phyloP scores from a whole-genome alignment of 2,888 invertebrate species.

The Pelosia muscerda region DNA sequence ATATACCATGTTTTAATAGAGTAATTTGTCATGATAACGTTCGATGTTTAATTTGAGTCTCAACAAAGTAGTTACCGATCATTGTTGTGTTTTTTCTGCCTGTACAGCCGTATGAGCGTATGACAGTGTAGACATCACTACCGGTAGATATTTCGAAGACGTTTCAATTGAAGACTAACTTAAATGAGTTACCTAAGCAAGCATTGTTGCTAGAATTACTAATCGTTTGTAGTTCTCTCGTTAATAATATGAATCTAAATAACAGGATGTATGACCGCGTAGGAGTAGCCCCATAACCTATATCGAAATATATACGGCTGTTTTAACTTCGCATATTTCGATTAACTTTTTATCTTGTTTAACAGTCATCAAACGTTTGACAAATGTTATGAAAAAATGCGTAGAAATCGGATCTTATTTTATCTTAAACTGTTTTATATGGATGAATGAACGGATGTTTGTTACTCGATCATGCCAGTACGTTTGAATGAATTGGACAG shows the following conservation, averaged over 20 bases:
- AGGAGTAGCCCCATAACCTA: conserved; percentile 13
- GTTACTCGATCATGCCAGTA: no score
- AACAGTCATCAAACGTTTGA: neutral
- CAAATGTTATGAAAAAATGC: neutral
- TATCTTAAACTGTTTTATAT: neutral
- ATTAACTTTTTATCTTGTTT: neutral
- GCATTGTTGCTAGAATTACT: neutral
- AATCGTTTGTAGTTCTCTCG: neutral
- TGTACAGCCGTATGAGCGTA: no score
- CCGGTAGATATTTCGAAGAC: no score
- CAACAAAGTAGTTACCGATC: no score
- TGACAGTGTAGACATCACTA: no score
- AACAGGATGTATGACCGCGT: conserved; percentile 39
- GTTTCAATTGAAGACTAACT: no score
- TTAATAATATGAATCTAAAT: conserved; percentile 26
- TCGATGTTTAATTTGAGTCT: no score
- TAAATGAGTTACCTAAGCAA: no score
- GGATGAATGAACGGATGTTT: no score
- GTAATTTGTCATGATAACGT: neutral
- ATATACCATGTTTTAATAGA: neutral
- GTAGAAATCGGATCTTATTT: neutral
- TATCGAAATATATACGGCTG: neutral
- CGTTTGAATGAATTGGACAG: no score
- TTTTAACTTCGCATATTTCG: neutral
- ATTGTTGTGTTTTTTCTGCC: no score